Conservation (phyloP, 2,797 vertebrate genomes). For the Gallirallus australis region DNA sequence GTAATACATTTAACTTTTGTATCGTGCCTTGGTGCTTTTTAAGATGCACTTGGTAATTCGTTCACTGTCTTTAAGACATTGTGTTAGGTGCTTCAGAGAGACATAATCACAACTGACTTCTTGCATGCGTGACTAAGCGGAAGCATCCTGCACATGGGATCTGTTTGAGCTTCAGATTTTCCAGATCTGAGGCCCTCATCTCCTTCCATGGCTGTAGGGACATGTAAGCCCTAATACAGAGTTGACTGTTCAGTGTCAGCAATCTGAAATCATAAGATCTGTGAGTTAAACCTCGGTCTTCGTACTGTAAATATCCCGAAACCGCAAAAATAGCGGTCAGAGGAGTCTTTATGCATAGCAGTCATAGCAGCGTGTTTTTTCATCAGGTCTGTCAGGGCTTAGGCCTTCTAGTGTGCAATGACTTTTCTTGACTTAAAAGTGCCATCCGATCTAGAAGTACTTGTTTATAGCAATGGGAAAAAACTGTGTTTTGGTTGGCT, state of each 20-base stretch:
- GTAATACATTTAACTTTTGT: not conserved
- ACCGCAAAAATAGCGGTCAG: not conserved
- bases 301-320: not conserved
- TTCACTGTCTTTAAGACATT: not conserved
- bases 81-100: not conserved
- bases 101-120: not conserved
- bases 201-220: not conserved
- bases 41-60: not conserved
- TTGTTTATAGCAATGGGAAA: conserved; percentile 10
- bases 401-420: not conserved
- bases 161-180: not conserved
- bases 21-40: not conserved
- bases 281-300: not conserved
- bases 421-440: not conserved
- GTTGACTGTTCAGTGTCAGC: not conserved
- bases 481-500: not conserved
- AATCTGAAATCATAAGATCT: not conserved
- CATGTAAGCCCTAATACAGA: not conserved
- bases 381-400: not conserved
- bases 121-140: not conserved
- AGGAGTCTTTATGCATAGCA: not conserved
- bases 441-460: not conserved
- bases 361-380: not conserved
- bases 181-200: not conserved
- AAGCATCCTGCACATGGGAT: not conserved